Evolutionary conservation across 2,888 invertebrate genomes (phyloP).

Genomic region (Melikaiella ostensackeni): DNA sequence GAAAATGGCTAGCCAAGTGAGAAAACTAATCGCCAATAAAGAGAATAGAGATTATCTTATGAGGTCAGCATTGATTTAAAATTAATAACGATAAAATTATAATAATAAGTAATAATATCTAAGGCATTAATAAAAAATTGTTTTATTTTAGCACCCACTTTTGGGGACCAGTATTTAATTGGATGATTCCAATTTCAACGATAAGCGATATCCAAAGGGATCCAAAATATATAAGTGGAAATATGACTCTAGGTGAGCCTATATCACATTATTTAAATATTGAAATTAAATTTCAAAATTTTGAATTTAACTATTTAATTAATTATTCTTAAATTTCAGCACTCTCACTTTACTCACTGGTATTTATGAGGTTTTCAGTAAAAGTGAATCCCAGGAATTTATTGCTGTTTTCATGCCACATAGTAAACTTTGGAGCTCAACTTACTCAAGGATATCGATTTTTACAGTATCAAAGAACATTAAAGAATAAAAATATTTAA

Average conservation of each 20-base stretch:
- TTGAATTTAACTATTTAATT: not conserved
- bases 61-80: slow-evolving; percentile 59
- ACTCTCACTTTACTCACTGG: slow-evolving; percentile 65
- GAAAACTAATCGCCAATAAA: slow-evolving; percentile 57
- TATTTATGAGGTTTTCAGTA: slow-evolving; percentile 69
- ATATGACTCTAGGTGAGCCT: slow-evolving; percentile 92
- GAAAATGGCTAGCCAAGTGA: slow-evolving; percentile 52
- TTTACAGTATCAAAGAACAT: slow-evolving; percentile 80
- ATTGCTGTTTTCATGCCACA: slow-evolving; percentile 68
- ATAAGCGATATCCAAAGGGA: slow-evolving; percentile 93
- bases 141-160: slow-evolving; percentile 88
- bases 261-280: not conserved
- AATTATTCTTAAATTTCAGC: slow-evolving; percentile 59
- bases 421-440: slow-evolving; percentile 66
- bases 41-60: slow-evolving; percentile 65
- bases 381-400: slow-evolving; percentile 68
- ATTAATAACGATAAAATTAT: not conserved
- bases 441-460: slow-evolving; percentile 81
- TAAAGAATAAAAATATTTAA: slow-evolving; percentile 27
- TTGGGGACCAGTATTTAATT: slow-evolving; percentile 98
- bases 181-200: slow-evolving; percentile 98
- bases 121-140: slow-evolving; percentile 11
- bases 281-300: not conserved
- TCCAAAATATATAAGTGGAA: slow-evolving; percentile 95
- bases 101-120: not conserved